Evolutionary conservation across 2,797 vertebrate species (phyloP).

Genomic region (Sebastes baramenuke): DNA sequence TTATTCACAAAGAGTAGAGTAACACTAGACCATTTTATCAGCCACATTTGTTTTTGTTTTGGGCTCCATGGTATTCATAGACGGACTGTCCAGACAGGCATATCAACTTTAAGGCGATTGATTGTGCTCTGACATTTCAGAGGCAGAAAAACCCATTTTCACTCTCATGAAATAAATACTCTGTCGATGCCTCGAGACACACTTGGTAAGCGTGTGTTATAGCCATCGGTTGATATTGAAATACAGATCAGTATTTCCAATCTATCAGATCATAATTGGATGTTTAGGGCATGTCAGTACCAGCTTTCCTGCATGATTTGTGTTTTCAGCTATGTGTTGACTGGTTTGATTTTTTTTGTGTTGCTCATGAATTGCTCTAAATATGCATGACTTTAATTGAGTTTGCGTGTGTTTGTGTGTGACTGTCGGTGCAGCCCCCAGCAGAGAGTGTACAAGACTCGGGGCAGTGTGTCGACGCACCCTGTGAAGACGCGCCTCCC

Average conservation of each 20-base stretch:
- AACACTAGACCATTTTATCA: constrained; percentile 71
- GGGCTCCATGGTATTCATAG: constrained; percentile 75
- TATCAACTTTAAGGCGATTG: constrained; percentile 80
- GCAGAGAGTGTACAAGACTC: constrained; percentile 78
- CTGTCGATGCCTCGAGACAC: constrained; percentile 45
- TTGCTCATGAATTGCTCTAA: constrained; percentile 63
- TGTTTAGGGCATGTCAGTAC: constrained; percentile 69
- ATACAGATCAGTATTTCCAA: constrained; percentile 43
- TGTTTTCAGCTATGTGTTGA: constrained; percentile 56
- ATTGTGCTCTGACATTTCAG: constrained; percentile 77
- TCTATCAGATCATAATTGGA: constrained; percentile 38
- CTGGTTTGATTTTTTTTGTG: constrained; percentile 38
- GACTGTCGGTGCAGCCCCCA: constrained; percentile 87
- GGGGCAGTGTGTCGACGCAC: constrained; percentile 72
- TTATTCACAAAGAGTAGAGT: constrained; percentile 75
- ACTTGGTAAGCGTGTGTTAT: constrained; percentile 54
- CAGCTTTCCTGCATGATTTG: constrained; percentile 74
- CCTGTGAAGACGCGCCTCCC: constrained; percentile 76
- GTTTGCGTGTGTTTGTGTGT: constrained; percentile 80
- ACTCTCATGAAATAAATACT: constrained; percentile 71
- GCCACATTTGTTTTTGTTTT: constrained; percentile 83
- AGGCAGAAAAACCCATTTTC: constrained; percentile 68
- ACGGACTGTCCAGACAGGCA: constrained; percentile 72
- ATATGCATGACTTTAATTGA: constrained; percentile 79
- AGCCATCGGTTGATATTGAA: constrained; percentile 41